Base-by-base conservation (phyloP, 2,888 invertebrate genomes). In the Protophormia terraenovae region DNA sequence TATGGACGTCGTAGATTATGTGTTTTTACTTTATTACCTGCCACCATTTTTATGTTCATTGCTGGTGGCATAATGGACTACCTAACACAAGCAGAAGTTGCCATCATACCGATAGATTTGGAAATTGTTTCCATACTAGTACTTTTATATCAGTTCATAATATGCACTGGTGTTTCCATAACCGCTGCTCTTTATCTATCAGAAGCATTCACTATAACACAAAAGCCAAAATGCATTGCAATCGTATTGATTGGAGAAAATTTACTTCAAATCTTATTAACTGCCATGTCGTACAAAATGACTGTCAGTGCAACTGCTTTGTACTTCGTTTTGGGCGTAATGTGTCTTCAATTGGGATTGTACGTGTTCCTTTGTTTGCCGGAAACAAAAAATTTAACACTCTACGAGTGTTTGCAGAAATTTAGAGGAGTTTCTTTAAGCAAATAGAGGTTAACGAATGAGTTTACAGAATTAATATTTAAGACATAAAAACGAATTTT, bases 31-130 rank as follows among this genome's bases (percentile, higher is more conserved):
- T 83, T 92, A 0, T 89, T 90, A 38, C 35, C 90, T 0, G 89
- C 90, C 0, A 89, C 90, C 32, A 88, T 89, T 58, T 86, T 90
- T 19, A 88, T 91, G 47, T 89, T 91, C n/a, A 88, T 90, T 58
- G 87, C 90, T 3, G 90, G 90, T 24, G 92, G 92, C n/a, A 89
- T 90, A 12, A 90, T 91, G 35, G 86, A 88, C 38, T 89, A 90
- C 27, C 22, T 91, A 58, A 89, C 90, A 50, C 58, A 87, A 3
- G 87, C 87, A 7, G 81, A 87, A 62, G 75, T 86, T 45, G 80
- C 86, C 62, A 89, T 88, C 83, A 87, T 89, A 32, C 87, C 87
- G 27, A 84, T 72, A 19, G 89, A 89, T 80, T 86, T 91, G 62
- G 88, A 89, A 80, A 88, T 88, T 50, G 88, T 89, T 66, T 88